Evolutionary conservation across 2,113 vertebrate species (phyloP).

Genomic region (Osmerus mordax): DNA sequence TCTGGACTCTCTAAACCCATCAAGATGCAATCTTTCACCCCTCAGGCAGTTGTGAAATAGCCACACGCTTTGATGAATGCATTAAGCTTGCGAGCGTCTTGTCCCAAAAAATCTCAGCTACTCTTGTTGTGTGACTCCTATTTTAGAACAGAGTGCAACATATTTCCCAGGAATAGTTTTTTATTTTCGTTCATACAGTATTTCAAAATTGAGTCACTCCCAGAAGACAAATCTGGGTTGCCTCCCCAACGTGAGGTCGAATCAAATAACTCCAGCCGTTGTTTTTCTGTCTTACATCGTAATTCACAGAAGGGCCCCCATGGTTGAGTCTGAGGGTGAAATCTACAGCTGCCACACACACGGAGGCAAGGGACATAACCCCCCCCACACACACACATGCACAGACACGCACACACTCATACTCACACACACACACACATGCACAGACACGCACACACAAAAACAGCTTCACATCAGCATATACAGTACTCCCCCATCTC

Average conservation of each 20-base stretch:
- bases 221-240: background rate
- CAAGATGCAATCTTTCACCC: conserved; percentile 24
- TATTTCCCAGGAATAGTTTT: conserved; percentile 18
- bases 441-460: conserved; percentile 1
- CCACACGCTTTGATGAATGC: conserved; percentile 24
- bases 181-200: conserved; percentile 22
- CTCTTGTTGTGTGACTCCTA: background rate
- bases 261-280: conserved; percentile 18
- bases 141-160: conserved; percentile 9
- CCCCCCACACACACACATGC: conserved; percentile 10
- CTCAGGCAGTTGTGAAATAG: conserved; percentile 32
- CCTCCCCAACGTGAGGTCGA: background rate
- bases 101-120: conserved; percentile 6
- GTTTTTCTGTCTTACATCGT: conserved; percentile 42
- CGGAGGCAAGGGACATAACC: conserved; percentile 44
- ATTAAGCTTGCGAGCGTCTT: background rate
- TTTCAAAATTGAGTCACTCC: conserved; percentile 19
- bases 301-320: conserved; percentile 56
- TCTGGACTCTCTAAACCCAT: conserved; percentile 21
- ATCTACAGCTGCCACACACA: conserved; percentile 66
- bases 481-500: conserved; percentile 38
- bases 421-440: background rate
- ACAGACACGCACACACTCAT: background rate
- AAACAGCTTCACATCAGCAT: background rate
- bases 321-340: conserved; percentile 56